phyloP scores from a whole-genome alignment of 2,113 vertebrate species.

The Connochaetes taurinus region DNA sequence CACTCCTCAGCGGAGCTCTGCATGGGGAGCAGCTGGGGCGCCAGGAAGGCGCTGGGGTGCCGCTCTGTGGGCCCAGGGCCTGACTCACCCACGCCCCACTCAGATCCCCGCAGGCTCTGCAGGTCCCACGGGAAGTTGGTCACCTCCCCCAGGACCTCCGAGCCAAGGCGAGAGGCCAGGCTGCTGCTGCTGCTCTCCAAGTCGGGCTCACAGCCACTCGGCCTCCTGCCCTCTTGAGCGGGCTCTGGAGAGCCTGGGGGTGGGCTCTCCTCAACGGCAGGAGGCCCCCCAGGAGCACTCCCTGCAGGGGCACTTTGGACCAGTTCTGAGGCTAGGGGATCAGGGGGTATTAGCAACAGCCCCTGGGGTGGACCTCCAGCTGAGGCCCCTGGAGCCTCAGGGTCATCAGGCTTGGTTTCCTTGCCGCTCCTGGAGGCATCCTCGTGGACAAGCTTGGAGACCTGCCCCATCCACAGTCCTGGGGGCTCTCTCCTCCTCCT shows the following conservation, averaged over 20 bases:
- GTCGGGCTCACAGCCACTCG: background rate
- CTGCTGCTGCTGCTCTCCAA: background rate
- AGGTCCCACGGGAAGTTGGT: slow-evolving; percentile 46
- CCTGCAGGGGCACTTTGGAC: background rate
- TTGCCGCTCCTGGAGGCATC: background rate
- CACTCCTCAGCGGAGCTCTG: slow-evolving; percentile 35
- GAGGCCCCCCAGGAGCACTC: too few relatives aligned
- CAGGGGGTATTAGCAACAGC: background rate
- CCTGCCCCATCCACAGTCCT: slow-evolving; percentile 23
- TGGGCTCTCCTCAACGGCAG: background rate
- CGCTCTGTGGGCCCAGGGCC: background rate
- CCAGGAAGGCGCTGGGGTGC: background rate
- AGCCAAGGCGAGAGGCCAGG: background rate
- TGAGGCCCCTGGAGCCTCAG: background rate
- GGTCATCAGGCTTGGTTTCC: background rate
- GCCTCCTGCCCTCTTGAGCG: background rate
- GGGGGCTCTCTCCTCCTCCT: background rate
- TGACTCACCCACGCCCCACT: background rate
- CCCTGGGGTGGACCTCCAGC: background rate
- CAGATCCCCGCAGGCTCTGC: background rate
- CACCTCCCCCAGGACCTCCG: slow-evolving; percentile 20
- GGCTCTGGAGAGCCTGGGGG: background rate
- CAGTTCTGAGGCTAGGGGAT: background rate
- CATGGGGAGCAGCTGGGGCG: background rate
- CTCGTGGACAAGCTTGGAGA: background rate